Conservation (phyloP, 2,797 vertebrate genomes). For the Poecilia gillii region DNA sequence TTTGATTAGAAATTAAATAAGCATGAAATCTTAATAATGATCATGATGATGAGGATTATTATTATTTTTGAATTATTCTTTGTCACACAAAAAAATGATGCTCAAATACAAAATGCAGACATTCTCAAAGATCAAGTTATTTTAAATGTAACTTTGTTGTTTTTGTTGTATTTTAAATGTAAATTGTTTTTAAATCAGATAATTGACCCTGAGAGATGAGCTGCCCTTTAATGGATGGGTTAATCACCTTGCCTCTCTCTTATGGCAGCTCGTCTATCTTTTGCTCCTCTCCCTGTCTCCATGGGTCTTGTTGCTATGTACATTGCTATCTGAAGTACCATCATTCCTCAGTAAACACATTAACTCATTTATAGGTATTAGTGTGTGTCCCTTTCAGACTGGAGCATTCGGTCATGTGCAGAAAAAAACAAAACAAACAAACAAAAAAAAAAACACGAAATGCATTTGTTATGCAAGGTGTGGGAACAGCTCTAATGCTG, state of each 20-base stretch:
- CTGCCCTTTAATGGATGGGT: constrained; percentile 31
- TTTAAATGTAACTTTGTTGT: neutral
- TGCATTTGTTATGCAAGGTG: constrained; percentile 35
- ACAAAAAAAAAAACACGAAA: constrained; percentile 28
- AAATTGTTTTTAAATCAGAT: constrained; percentile 10
- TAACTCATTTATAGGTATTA: constrained; percentile 65
- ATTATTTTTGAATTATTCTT: neutral
- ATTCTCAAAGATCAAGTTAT: too few species aligned
- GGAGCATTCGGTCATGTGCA: constrained; percentile 41
- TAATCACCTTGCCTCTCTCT: constrained; percentile 34
- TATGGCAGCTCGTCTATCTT: constrained; percentile 16
- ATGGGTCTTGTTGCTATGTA: constrained; percentile 56
- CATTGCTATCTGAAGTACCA: constrained; percentile 38
- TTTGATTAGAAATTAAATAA: neutral
- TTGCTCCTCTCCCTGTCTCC: constrained; percentile 35
- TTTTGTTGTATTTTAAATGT: neutral
- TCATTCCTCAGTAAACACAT: constrained; percentile 67
- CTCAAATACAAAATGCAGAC: constrained; percentile 4
- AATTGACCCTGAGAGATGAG: constrained; percentile 2
- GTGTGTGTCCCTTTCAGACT: constrained; percentile 56
- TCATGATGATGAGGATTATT: neutral
- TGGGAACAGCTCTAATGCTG: constrained; percentile 30
- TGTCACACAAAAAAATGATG: neutral
- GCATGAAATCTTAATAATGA: neutral
- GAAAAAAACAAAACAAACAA: constrained; percentile 25